phyloP scores from a whole-genome alignment of 1,140 invertebrate species.

The Bombus polaris region DNA sequence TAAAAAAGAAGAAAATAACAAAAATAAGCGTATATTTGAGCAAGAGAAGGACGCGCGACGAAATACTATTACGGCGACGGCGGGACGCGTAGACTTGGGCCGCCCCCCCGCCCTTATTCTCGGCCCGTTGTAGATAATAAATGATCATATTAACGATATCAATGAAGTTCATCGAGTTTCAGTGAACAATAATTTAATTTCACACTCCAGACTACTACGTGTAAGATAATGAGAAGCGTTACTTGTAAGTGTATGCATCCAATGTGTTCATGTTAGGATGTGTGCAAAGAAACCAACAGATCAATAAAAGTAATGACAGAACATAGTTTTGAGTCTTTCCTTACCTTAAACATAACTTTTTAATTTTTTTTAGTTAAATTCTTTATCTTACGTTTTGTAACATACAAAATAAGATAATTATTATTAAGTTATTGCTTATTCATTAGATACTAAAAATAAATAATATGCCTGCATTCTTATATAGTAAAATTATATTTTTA shows the following conservation, averaged over 20 bases:
- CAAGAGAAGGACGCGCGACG: conserved; percentile 78
- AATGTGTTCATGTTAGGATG: conserved; percentile 82
- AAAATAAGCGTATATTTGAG: conserved; percentile 57
- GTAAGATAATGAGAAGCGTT: conserved; percentile 77
- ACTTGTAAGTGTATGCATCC: conserved; percentile 78
- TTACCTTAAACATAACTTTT: not conserved
- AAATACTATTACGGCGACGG: conserved; percentile 80
- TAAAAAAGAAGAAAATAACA: conserved; percentile 19
- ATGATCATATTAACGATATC: conserved; percentile 71
- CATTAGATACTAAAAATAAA: not conserved
- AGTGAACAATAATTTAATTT: conserved; percentile 76
- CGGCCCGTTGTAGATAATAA: conserved; percentile 83
- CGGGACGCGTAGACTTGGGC: conserved; percentile 83
- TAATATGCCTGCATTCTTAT: not conserved
- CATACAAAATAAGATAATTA: not conserved
- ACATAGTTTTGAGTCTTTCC: conserved; percentile 39
- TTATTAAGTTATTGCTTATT: not conserved
- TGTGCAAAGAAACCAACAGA: conserved; percentile 75
- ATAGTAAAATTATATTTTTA: conserved; percentile 31
- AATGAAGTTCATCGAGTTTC: conserved; percentile 68
- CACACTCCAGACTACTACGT: conserved; percentile 75
- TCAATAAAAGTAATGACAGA: conserved; percentile 79
- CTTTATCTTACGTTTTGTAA: not conserved
- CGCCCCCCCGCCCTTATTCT: conserved; percentile 80
- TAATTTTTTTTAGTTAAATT: not conserved